These are phyloP conservation scores for Andrena praecox DNA, from an alignment of 2,888 invertebrate species.

Conservation along the genomic window DNA sequence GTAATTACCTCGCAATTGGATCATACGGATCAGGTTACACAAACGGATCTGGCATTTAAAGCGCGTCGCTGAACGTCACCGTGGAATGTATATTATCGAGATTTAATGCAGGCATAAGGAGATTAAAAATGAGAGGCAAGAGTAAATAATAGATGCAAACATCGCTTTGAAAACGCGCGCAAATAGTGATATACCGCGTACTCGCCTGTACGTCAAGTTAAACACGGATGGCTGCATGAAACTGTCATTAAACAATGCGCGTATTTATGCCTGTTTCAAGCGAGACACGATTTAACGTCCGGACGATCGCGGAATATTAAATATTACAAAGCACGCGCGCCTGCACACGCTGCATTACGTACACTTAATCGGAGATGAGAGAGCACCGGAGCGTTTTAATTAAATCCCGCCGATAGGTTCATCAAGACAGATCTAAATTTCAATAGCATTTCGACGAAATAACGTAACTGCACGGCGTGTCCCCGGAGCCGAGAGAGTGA, in stretches of 20 bases:
- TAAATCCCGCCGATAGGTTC: background rate
- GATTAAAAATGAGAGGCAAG: background rate
- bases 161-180: background rate
- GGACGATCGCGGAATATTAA: background rate
- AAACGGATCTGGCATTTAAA: too few relatives aligned
- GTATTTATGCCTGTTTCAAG: constrained; percentile 6
- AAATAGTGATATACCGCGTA: background rate
- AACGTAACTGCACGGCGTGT: background rate
- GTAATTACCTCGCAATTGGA: too few relatives aligned
- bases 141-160: constrained; percentile 10
- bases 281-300: constrained; percentile 24
- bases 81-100: background rate
- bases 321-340: constrained; percentile 4
- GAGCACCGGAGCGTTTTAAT: background rate
- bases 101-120: background rate
- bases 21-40: too few relatives aligned
- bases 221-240: background rate
- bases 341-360: background rate
- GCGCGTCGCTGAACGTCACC: too few relatives aligned
- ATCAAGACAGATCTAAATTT: background rate
- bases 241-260: constrained; percentile 13
- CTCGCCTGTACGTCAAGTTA: background rate
- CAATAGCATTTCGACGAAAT: background rate
- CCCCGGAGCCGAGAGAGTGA: constrained; percentile 1
- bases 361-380: background rate